Evolutionary conservation across 2,888 invertebrate genomes (phyloP).

Genomic region (Trachelus tabidus): DNA sequence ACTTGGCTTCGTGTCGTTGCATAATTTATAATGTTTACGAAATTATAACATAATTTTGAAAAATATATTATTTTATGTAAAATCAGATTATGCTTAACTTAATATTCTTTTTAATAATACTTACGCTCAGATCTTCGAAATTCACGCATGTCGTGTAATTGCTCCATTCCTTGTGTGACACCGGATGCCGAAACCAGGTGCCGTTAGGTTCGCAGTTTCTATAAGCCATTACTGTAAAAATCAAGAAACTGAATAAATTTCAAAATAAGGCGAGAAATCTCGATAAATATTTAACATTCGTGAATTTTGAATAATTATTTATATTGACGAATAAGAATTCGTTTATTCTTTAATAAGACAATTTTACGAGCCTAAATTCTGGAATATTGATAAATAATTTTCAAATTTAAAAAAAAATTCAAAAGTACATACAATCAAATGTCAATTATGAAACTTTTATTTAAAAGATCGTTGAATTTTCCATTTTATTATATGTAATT

Average conservation of each 20-base stretch:
- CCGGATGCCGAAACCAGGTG: slow-evolving; percentile 86
- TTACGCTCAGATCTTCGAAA: slow-evolving; percentile 75
- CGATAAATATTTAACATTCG: neutral
- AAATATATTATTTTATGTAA: neutral
- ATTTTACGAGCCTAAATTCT: too few relatives aligned
- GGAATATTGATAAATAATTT: too few relatives aligned
- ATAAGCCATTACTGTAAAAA: slow-evolving; percentile 78
- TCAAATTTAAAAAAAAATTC: too few relatives aligned
- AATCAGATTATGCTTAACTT: neutral
- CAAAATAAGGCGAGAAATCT: neutral
- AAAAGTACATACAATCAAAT: too few relatives aligned
- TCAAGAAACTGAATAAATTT: neutral
- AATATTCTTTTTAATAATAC: slow-evolving; percentile 41
- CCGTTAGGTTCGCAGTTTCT: slow-evolving; percentile 84
- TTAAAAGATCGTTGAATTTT: too few relatives aligned
- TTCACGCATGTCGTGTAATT: slow-evolving; percentile 92
- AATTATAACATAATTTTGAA: neutral
- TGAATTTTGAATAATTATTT: neutral
- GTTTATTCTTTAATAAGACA: neutral
- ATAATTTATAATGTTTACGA: neutral
- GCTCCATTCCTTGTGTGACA: slow-evolving; percentile 83
- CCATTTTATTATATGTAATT: too few relatives aligned
- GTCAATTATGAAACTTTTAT: too few relatives aligned
- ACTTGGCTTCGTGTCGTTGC: neutral
- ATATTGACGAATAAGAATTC: neutral